Conservation (phyloP, 2,113 vertebrate species). For the Myodes glareolus region DNA sequence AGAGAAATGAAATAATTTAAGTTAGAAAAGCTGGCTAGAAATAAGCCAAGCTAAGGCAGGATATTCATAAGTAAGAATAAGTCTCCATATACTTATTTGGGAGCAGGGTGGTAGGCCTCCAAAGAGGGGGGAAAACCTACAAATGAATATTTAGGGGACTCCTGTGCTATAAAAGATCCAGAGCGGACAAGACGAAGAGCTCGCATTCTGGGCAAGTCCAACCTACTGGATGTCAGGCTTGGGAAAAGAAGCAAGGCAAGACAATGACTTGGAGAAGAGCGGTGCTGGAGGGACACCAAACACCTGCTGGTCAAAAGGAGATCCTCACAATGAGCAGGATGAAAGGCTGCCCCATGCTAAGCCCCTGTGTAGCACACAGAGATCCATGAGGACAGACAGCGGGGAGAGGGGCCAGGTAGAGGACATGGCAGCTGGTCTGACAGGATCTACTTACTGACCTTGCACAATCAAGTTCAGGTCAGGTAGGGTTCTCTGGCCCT, state of each 20-base stretch:
- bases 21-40: not conserved
- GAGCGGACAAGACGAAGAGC: no score
- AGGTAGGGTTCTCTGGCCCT: not conserved
- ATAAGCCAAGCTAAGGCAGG: not conserved
- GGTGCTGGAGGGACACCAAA: not conserved
- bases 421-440: not conserved
- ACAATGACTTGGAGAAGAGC: not conserved
- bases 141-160: not conserved
- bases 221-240: not conserved
- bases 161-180: not conserved
- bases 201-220: not conserved
- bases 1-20: not conserved
- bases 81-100: not conserved
- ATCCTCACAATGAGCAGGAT: not conserved
- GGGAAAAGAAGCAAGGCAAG: not conserved
- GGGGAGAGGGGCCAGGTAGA: not conserved
- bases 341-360: fast-evolving
- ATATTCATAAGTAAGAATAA: not conserved
- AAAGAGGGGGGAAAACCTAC: not conserved
- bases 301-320: not conserved
- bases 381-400: not conserved
- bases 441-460: not conserved
- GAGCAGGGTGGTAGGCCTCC: not conserved
- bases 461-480: not conserved
- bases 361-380: not conserved